Evolutionary conservation across 2,113 vertebrate species (phyloP), one percentile per base, ranked within the genome.

Genomic region (Leuciscus idus): DNA sequence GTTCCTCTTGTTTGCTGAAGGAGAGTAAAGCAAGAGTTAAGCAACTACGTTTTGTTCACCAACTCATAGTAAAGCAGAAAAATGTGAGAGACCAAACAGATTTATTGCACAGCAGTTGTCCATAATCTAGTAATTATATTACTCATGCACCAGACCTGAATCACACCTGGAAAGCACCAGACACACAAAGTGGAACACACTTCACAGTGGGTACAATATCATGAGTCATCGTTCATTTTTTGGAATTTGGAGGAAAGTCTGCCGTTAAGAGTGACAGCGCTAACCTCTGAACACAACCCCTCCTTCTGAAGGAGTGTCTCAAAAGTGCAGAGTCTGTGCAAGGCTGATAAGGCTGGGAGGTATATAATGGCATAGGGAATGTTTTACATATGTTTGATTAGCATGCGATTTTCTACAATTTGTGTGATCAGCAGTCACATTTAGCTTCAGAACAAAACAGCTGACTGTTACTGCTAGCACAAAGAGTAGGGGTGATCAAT

Each of bases 1-100:
- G 87, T 95, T 95, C 87, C 97, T 96, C 86, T 99, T 99, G 91
- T 95, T 96, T 82, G 92, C 98, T 99, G 79, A 13, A 93, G 88
- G 48, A 66, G 80, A 39, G 90, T 4, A 83, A 91, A 89, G 68
- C 19, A 68, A 43, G 26, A 17, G 4, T 55, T 6, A 80, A 68
- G 10, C 33, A 36, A 46, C 61, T 57, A 19, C 1, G 30, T 61
- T 59, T 30, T 19, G 12, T 55, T 5, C n/a, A 48, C 26, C 5
- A 1, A 12, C 43, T 26, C n/a, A 84, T 59, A 62, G 52, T 52
- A 55, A 52, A 83, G 19, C 4, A 17, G 2, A 83, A 23, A 72
- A 43, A 68, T 21, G 17, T 11, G 15, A 33, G 64, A 68, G 64
- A 33, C 64, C 64, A 68, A 19, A 68, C 11, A 23, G 19, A 52